Percentiles rank a stretch among this genome's conserved stretches.
phyloP scores from a whole-genome alignment of 53 echinoderm and acorn worm genomes.

The Zoroaster sp. region DNA sequence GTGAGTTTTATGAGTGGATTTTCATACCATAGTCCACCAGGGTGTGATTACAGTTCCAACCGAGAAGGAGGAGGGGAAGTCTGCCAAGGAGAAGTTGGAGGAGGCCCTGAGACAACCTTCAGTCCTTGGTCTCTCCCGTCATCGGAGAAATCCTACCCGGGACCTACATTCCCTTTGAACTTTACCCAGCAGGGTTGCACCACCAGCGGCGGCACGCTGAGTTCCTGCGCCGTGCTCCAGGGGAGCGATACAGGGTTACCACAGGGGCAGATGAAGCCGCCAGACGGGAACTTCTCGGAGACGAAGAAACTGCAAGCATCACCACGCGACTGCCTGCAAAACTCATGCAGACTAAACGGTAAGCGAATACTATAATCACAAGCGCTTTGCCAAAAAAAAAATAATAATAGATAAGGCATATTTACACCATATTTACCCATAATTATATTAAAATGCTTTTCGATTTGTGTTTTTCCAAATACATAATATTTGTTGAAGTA shows the following conservation, averaged over 20 bases:
- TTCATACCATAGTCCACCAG: slow-evolving; percentile 58
- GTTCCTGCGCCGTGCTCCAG: slow-evolving; percentile 41
- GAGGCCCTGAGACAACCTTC: neutral
- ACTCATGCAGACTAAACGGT: neutral
- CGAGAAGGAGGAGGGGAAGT: neutral
- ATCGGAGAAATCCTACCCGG: neutral
- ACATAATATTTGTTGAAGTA: too few relatives aligned
- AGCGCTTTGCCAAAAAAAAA: too few relatives aligned
- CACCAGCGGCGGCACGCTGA: neutral
- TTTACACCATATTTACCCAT: too few relatives aligned
- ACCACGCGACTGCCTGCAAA: slow-evolving; percentile 1
- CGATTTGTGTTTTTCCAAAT: too few relatives aligned
- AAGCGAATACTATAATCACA: too few relatives aligned
- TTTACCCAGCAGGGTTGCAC: neutral
- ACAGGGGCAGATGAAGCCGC: slow-evolving; percentile 12
- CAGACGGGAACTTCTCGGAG: neutral
- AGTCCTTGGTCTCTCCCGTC: neutral
- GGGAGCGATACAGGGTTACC: neutral
- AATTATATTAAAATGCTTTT: too few relatives aligned
- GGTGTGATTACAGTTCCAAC: slow-evolving; percentile 3
- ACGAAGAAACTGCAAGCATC: neutral
- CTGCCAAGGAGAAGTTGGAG: neutral
- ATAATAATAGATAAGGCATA: too few relatives aligned
- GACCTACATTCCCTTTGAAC: neutral
- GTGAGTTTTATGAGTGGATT: slow-evolving; percentile 84